Conservation (phyloP, 2,888 invertebrate genomes). For the Blomia tropicalis region DNA sequence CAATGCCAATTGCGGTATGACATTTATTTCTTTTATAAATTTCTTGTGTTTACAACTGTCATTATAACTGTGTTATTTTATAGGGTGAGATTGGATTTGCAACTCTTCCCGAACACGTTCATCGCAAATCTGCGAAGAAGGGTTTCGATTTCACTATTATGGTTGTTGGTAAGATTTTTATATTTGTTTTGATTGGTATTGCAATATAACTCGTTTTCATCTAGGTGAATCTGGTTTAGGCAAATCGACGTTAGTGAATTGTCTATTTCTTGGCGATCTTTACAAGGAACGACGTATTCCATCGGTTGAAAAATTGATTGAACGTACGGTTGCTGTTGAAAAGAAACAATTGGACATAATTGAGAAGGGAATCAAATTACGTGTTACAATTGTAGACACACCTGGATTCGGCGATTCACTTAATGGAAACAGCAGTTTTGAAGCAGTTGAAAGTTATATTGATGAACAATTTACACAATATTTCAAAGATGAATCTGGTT, state of each 20-base stretch:
- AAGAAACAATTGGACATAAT: conserved; percentile 79
- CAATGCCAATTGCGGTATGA: conserved; percentile 6
- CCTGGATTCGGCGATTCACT: conserved; percentile 88
- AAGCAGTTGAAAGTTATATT: conserved; percentile 73
- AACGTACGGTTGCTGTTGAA: conserved; percentile 46
- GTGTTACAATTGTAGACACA: conserved; percentile 81
- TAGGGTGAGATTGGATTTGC: conserved; percentile 64
- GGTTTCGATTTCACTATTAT: conserved; percentile 92
- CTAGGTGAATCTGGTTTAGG: conserved; percentile 71
- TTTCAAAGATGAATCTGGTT: conserved; percentile 41
- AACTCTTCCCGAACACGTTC: conserved; percentile 84
- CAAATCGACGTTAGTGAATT: conserved; percentile 85
- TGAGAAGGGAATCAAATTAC: conserved; percentile 72
- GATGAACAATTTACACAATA: conserved; percentile 64
- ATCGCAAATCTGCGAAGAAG: conserved; percentile 84
- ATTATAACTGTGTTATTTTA: not conserved
- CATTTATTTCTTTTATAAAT: not conserved
- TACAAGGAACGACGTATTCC: conserved; percentile 66
- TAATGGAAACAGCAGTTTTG: conserved; percentile 84
- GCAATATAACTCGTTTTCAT: conserved; percentile 14
- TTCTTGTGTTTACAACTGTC: not conserved
- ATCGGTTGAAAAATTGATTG: conserved; percentile 42
- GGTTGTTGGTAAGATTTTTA: conserved; percentile 54
- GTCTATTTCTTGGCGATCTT: conserved; percentile 76
- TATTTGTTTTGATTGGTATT: not conserved